Evolutionary conservation across 2,113 vertebrate genomes (phyloP).

Genomic region (Mirounga angustirostris): DNA sequence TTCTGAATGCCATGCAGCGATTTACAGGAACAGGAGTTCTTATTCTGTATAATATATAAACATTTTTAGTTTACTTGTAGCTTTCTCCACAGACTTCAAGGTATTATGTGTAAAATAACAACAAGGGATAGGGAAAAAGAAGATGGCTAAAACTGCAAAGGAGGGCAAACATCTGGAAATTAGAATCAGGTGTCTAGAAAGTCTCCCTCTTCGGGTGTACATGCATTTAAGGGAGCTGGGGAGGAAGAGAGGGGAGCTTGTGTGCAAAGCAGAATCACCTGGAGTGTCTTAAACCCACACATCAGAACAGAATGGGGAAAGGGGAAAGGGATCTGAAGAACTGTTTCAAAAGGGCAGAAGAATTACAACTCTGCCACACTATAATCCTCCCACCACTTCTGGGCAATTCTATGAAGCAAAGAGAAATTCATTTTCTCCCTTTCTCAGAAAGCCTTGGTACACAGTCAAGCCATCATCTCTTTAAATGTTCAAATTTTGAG

Average conservation of each 20-base stretch:
- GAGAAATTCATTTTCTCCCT: not conserved
- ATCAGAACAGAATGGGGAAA: not conserved
- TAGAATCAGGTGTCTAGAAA: not conserved
- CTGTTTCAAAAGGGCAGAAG: not conserved
- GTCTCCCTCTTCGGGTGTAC: not conserved
- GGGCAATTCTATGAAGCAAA: not conserved
- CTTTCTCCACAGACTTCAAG: slow-evolving; percentile 26
- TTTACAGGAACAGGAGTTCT: slow-evolving; percentile 23
- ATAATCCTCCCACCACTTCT: not conserved
- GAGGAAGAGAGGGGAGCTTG: accelerated
- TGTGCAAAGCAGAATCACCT: not conserved
- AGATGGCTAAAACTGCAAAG: not conserved
- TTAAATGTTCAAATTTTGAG: slow-evolving; percentile 52
- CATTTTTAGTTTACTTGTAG: slow-evolving; percentile 4
- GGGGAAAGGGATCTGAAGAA: not conserved
- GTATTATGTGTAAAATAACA: not conserved
- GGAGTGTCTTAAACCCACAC: not conserved
- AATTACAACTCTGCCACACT: not conserved
- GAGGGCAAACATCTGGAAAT: not conserved
- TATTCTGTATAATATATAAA: slow-evolving; percentile 10
- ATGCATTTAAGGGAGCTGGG: no score
- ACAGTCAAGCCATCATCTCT: not conserved
- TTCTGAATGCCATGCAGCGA: slow-evolving; percentile 27
- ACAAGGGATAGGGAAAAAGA: not conserved
- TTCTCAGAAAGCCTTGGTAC: not conserved